Evolutionary conservation across 2,888 invertebrate genomes (phyloP), one percentile per base, ranked within the genome.

Genomic region (Elysia crispata): DNA sequence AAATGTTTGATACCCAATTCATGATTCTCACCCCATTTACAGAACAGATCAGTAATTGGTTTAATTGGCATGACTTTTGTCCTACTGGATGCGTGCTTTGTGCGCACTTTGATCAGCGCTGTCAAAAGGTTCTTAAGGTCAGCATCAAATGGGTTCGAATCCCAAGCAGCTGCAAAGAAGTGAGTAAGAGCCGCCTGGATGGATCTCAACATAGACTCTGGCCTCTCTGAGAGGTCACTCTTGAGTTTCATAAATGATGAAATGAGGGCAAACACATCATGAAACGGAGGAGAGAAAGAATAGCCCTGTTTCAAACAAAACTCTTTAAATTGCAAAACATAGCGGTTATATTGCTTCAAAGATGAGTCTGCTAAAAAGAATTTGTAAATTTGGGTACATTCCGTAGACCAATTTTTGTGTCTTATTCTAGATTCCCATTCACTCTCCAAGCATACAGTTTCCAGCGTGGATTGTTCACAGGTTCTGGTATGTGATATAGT

Each of bases 41-140:
- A 1, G 62, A 76, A 76, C 50, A 41, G 11, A 5, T 76, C 28
- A 8, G 23, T 33, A 23, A 76, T 41, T n/a, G 18, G 18, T 13
- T 6, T 62, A 64, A 49, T 76, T 33, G 75, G 75, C 28, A 30
- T 23, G 8, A 75, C 49, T 28, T 62, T 30, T 8, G 66, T 76
- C 41, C 64, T 75, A 30, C 33, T n/a, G 18, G n/a, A 3, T 11
- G 76, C 33, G 5, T 13, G 3, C 23, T 62, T 20, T 62, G 76
- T 76, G 18, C 15, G 20, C 28, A 23, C 50, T 41, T 76, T 76
- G 23, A 76, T 25, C 0, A 76, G 31, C 6, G 76, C 76, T 33
- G 23, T 23, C n/a, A 33, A n/a, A 64, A 49, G 41, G 62, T 76
- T 18, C 33, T 25, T 41, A 76, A 1, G 15, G 6, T 28, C 13